Conservation (phyloP, 1,140 invertebrate species). For the Adoxophyes honmai region DNA sequence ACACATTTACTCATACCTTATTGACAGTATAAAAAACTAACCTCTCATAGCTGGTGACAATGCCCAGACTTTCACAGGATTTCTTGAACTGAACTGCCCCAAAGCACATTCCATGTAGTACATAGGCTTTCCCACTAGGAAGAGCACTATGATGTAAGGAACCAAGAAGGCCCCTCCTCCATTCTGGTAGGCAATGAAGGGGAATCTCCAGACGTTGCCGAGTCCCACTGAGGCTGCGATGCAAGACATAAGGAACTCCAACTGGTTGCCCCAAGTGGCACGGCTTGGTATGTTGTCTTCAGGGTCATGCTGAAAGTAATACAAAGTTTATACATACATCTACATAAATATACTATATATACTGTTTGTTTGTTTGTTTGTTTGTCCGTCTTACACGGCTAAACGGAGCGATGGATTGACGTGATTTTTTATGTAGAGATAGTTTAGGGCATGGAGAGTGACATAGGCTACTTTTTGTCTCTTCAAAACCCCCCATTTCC, state of each 20-base stretch:
- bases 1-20: too few species aligned
- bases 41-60: conserved; percentile 82
- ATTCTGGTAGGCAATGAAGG: conserved; percentile 90
- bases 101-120: conserved; percentile 93
- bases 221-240: conserved; percentile 94
- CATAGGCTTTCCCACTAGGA: conserved; percentile 91
- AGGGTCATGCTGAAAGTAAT: conserved; percentile 15
- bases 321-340: too few species aligned
- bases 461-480: too few species aligned
- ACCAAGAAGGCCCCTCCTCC: conserved; percentile 91
- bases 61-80: conserved; percentile 82
- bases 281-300: conserved; percentile 58
- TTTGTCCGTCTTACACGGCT: too few species aligned
- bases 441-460: too few species aligned
- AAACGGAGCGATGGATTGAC: too few species aligned
- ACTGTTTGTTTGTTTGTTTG: too few species aligned
- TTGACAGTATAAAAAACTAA: too few species aligned
- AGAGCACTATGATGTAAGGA: conserved; percentile 89
- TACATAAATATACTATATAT: too few species aligned
- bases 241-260: conserved; percentile 93
- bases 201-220: conserved; percentile 93
- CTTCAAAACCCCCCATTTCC: too few species aligned
- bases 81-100: conserved; percentile 87
- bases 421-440: too few species aligned
- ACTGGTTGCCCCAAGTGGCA: conserved; percentile 88